These are phyloP conservation scores for Camponotus vicinus DNA, from an alignment of 1,140 invertebrate species.

Conservation along the genomic window DNA sequence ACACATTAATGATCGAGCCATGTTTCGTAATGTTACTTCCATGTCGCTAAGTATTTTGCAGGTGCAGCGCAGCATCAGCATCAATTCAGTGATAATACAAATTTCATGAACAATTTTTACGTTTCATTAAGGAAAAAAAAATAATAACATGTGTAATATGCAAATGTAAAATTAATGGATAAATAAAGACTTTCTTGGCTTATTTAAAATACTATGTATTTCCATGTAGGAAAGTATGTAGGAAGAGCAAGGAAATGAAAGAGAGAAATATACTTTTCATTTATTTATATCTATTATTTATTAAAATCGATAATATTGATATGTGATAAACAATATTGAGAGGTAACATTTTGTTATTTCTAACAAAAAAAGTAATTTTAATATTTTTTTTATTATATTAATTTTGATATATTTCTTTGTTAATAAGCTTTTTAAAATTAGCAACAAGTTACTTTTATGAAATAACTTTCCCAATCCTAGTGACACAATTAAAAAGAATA, in stretches of 20 bases:
- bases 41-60: conserved; percentile 85
- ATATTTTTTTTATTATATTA: no score
- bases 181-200: conserved; percentile 81
- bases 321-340: neutral
- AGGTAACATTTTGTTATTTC: no score
- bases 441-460: no score
- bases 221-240: neutral
- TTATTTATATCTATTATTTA: conserved; percentile 19
- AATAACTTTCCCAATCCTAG: neutral
- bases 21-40: conserved; percentile 78
- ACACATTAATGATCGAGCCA: conserved; percentile 71
- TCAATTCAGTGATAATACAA: conserved; percentile 81
- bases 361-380: no score
- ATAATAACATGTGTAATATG: conserved; percentile 76
- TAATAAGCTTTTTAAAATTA: no score
- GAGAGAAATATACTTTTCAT: conserved; percentile 19
- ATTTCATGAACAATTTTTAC: conserved; percentile 78
- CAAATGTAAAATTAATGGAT: conserved; percentile 80
- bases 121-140: conserved; percentile 74
- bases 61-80: conserved; percentile 84
- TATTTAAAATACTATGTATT: conserved; percentile 39
- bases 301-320: conserved; percentile 19
- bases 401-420: no score
- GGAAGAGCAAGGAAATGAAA: neutral
- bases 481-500: neutral